Evolutionary conservation across 2,797 vertebrate species (phyloP).

Genomic region (Brotula barbata): DNA sequence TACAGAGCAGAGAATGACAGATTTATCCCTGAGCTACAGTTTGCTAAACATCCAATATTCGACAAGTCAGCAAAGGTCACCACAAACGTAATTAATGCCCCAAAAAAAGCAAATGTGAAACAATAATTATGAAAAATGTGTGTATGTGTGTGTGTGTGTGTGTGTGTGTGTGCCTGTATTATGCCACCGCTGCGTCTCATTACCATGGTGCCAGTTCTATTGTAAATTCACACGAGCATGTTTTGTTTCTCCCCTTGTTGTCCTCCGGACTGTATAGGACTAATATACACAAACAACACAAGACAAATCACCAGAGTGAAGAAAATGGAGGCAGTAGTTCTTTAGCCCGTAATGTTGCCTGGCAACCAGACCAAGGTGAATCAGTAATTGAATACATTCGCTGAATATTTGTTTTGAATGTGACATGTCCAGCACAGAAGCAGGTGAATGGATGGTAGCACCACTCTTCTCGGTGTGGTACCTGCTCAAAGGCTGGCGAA

Average conservation of each 20-base stretch:
- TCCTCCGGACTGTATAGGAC: conserved; percentile 23
- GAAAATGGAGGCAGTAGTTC: conserved; percentile 59
- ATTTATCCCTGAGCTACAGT: conserved; percentile 44
- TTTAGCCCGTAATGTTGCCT: conserved; percentile 65
- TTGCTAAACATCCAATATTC: conserved; percentile 37
- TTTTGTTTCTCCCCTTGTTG: neutral
- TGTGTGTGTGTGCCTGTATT: conserved; percentile 27
- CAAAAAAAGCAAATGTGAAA: conserved; percentile 2
- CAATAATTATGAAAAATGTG: conserved; percentile 10
- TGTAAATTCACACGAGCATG: conserved; percentile 38
- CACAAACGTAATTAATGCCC: conserved; percentile 35
- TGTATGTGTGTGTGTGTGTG: conserved; percentile 5
- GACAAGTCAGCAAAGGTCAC: conserved; percentile 34
- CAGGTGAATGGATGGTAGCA: conserved; percentile 5
- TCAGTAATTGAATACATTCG: conserved; percentile 61
- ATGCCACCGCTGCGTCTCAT: conserved; percentile 15
- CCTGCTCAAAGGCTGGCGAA: neutral
- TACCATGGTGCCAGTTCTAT: conserved; percentile 14
- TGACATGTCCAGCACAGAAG: conserved; percentile 9
- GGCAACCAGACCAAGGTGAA: conserved; percentile 71
- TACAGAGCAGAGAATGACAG: neutral
- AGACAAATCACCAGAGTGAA: conserved; percentile 60
- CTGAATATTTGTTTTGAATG: conserved; percentile 52
- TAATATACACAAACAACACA: conserved; percentile 66
- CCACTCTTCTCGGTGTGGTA: neutral